Conservation (phyloP, 2,888 invertebrate species). For the Aphodius granarius region DNA sequence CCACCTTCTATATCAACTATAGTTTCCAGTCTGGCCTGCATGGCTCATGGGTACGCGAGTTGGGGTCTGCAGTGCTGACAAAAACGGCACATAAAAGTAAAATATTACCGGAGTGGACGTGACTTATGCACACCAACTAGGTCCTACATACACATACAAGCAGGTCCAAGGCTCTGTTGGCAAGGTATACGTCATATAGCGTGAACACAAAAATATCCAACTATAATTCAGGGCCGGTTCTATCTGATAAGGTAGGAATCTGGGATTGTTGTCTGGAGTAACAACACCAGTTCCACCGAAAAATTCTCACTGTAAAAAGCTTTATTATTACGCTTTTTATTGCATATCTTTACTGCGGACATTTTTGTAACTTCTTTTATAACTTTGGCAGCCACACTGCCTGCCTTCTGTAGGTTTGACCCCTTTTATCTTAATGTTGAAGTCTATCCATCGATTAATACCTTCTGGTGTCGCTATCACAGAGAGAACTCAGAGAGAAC, state of each 20-base stretch:
- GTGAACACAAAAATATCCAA: neutral
- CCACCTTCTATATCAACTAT: neutral
- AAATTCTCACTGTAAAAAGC: neutral
- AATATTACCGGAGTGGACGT: constrained; percentile 16
- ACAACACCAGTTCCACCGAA: neutral
- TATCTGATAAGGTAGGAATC: neutral
- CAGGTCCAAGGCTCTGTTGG: neutral
- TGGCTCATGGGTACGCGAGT: neutral
- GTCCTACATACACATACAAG: constrained; percentile 6
- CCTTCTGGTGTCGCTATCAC: no score
- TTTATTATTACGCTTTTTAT: neutral
- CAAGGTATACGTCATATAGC: neutral
- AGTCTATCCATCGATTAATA: no score
- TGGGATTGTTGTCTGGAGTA: neutral
- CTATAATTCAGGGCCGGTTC: neutral
- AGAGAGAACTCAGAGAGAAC: no score
- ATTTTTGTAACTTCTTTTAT: neutral
- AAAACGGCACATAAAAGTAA: constrained; percentile 21
- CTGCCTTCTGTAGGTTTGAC: neutral
- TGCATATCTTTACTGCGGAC: neutral
- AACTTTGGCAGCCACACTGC: neutral
- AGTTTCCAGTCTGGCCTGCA: neutral
- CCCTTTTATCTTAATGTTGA: no score
- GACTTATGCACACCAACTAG: constrained; percentile 15
- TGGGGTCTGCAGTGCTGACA: constrained; percentile 8